phyloP scores from a whole-genome alignment of 64 coral and sea anemone genomes.

The Stichodactyla helianthus region DNA sequence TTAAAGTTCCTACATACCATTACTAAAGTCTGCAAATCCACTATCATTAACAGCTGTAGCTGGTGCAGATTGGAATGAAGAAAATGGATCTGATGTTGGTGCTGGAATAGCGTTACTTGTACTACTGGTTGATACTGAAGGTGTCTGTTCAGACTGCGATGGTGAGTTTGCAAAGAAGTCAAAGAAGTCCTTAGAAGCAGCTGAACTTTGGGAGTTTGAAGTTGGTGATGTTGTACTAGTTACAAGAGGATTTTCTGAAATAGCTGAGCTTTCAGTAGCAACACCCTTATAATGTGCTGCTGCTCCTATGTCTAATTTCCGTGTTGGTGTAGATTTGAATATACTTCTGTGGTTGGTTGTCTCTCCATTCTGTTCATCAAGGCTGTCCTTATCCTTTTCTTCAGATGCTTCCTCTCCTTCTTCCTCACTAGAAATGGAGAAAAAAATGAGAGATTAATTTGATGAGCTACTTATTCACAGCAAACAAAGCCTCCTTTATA shows the following conservation, averaged over 20 bases:
- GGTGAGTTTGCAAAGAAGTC: slow-evolving; percentile 34
- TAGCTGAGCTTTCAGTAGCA: not conserved
- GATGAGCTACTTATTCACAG: not conserved
- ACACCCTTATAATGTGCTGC: slow-evolving; percentile 47
- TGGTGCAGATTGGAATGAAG: slow-evolving; percentile 34
- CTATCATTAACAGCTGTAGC: slow-evolving; percentile 23
- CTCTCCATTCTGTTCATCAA: slow-evolving; percentile 9
- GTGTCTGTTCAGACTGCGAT: not conserved
- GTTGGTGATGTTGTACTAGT: slow-evolving; percentile 16
- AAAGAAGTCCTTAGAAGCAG: slow-evolving; percentile 26
- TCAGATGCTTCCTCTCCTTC: slow-evolving; percentile 61
- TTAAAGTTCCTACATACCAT: slow-evolving; percentile 15
- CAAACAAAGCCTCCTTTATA: too few relatives aligned
- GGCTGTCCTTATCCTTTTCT: slow-evolving; percentile 41
- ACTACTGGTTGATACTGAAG: not conserved
- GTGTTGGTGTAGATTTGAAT: slow-evolving; percentile 16
- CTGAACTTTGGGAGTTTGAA: not conserved
- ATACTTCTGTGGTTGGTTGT: slow-evolving; percentile 29
- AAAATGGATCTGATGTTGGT: slow-evolving; percentile 31
- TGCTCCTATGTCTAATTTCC: slow-evolving; percentile 59
- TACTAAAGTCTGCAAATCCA: slow-evolving; percentile 35
- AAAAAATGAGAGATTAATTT: not conserved
- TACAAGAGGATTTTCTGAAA: not conserved
- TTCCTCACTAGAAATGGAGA: slow-evolving; percentile 37
- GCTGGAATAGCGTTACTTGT: not conserved